A percentile compares a stretch with the other conserved stretches of the same genome.
These are phyloP conservation scores for Drosophila tanythrix DNA, from an alignment of 2,888 invertebrate genomes.

Conservation along the genomic window DNA sequence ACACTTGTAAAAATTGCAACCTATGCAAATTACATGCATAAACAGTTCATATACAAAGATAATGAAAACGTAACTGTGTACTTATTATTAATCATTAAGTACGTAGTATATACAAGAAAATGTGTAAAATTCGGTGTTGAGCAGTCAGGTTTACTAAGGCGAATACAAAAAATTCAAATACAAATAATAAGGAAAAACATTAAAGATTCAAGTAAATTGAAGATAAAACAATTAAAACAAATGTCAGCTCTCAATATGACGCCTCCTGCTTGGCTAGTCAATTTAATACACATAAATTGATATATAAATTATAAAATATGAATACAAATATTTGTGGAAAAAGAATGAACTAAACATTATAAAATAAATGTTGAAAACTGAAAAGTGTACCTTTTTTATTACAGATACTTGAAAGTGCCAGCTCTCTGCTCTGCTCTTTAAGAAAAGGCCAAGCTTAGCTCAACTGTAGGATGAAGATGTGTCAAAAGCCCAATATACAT, in stretches of 20 bases:
- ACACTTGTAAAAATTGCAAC: conserved; percentile 60
- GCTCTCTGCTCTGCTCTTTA: neutral
- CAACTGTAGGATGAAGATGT: conserved; percentile 26
- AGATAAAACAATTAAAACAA: conserved; percentile 26
- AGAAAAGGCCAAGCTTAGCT: neutral
- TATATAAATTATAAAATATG: conserved; percentile 60
- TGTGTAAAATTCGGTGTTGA: conserved; percentile 58
- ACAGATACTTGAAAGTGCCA: neutral
- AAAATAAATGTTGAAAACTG: conserved; percentile 79
- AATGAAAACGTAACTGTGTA: conserved; percentile 43
- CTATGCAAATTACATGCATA: conserved; percentile 57
- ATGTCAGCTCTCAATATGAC: conserved; percentile 67
- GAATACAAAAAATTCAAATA: conserved; percentile 15
- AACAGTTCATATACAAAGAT: conserved; percentile 33
- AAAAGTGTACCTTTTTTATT: conserved; percentile 16
- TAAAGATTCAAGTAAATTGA: conserved; percentile 29
- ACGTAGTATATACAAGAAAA: conserved; percentile 52
- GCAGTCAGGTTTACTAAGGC: conserved; percentile 26
- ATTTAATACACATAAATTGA: conserved; percentile 51
- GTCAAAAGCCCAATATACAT: conserved; percentile 43
- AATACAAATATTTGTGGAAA: conserved; percentile 77
- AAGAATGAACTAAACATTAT: conserved; percentile 64
- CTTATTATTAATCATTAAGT: conserved; percentile 46
- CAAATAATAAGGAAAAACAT: conserved; percentile 20
- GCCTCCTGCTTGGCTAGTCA: conserved; percentile 77